Percentiles rank a stretch among this genome's conserved stretches.
phyloP scores from a whole-genome alignment of 2,888 invertebrate species.

The Cataglyphis altisquamis region DNA sequence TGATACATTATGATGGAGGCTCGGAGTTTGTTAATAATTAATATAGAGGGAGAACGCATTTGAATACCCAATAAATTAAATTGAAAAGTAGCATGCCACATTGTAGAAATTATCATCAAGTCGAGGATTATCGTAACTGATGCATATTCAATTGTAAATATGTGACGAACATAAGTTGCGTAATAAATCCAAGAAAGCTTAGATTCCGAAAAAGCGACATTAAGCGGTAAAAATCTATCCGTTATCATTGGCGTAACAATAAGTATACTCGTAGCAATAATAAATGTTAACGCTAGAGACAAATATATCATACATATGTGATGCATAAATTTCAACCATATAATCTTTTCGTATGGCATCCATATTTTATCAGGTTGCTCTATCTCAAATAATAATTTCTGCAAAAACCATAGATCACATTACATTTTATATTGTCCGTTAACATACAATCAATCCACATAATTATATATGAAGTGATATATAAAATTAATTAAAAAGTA shows the following conservation, averaged over 20 bases:
- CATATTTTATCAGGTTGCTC: constrained; percentile 43
- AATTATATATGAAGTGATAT: background rate
- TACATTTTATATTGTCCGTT: background rate
- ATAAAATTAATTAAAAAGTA: no score
- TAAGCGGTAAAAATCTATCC: constrained; percentile 52
- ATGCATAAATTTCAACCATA: background rate
- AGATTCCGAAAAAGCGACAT: constrained; percentile 45
- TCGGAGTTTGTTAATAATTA: constrained; percentile 12
- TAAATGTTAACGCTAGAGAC: background rate
- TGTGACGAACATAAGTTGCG: constrained; percentile 45
- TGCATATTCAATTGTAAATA: constrained; percentile 31
- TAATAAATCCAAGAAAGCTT: constrained; percentile 47
- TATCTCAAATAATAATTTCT: constrained; percentile 63
- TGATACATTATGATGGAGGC: constrained; percentile 54
- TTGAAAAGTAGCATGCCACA: constrained; percentile 59
- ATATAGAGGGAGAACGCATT: background rate
- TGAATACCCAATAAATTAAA: constrained; percentile 34
- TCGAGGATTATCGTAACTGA: constrained; percentile 49
- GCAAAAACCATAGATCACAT: background rate
- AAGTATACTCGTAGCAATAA: constrained; percentile 35
- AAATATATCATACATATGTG: background rate
- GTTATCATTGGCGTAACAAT: constrained; percentile 32
- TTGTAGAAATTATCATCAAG: constrained; percentile 51
- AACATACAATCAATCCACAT: background rate
- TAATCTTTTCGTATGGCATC: constrained; percentile 43